These are phyloP conservation scores for Acleris laterana DNA, from an alignment of 2,888 invertebrate genomes.

Conservation along the genomic window DNA sequence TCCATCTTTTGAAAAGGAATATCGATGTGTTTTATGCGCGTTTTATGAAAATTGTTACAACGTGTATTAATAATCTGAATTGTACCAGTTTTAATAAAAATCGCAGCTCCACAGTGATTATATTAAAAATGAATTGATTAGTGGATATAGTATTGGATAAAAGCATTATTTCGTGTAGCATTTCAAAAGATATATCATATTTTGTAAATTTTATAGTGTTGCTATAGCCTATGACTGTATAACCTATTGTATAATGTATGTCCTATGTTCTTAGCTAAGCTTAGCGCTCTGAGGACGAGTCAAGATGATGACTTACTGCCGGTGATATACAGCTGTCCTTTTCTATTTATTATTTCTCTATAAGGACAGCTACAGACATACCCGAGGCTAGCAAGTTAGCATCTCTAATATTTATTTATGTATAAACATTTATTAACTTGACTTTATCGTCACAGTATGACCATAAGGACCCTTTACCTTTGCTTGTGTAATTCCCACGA, in stretches of 20 bases:
- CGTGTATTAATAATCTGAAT: background rate
- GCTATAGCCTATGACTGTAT: slow-evolving; percentile 74
- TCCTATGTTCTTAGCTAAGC: slow-evolving; percentile 78
- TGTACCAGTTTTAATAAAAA: slow-evolving; percentile 41
- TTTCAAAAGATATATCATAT: slow-evolving; percentile 84
- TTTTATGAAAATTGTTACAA: slow-evolving; percentile 1
- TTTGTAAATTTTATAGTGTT: slow-evolving; percentile 84
- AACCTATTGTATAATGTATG: slow-evolving; percentile 70
- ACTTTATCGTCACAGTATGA: slow-evolving; percentile 29
- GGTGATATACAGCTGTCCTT: slow-evolving; percentile 4
- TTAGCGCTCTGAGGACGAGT: slow-evolving; percentile 81
- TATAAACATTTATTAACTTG: slow-evolving; percentile 36
- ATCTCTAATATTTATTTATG: slow-evolving; percentile 34
- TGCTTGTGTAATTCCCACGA: slow-evolving; percentile 23
- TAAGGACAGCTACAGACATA: slow-evolving; percentile 2
- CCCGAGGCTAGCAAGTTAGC: slow-evolving; percentile 14
- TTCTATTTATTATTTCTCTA: slow-evolving; percentile 1
- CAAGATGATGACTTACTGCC: slow-evolving; percentile 12
- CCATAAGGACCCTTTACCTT: slow-evolving; percentile 26
- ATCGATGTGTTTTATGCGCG: slow-evolving; percentile 21
- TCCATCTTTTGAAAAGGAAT: slow-evolving; percentile 31
- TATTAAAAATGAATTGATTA: slow-evolving; percentile 80
- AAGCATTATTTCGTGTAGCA: slow-evolving; percentile 80
- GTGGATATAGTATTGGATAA: slow-evolving; percentile 64
- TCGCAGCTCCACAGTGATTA: slow-evolving; percentile 64